Percentiles rank a stretch among this genome's conserved stretches.
phyloP scores from a whole-genome alignment of 2,113 vertebrate species.

The Stigmatopora argus region DNA sequence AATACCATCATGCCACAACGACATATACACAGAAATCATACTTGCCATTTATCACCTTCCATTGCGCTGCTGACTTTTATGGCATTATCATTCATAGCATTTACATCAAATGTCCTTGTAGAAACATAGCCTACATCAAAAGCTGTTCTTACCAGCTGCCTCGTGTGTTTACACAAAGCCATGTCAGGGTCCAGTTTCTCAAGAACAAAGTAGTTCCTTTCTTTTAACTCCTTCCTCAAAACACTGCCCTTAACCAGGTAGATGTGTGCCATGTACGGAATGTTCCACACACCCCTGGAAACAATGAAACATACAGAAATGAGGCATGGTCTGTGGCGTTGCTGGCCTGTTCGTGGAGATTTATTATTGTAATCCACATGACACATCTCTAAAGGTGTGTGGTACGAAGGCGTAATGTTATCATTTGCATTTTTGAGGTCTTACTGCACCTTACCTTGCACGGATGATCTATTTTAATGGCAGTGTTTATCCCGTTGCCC shows the following conservation, averaged over 20 bases:
- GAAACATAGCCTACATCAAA: background rate
- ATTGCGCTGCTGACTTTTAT: conserved; percentile 60
- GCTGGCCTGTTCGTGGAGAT: background rate
- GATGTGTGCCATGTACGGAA: conserved; percentile 90
- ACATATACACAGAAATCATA: conserved; percentile 61
- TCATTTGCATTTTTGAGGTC: conserved; percentile 1
- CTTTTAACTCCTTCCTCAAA: conserved; percentile 85
- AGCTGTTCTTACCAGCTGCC: conserved; percentile 83
- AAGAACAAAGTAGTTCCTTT: conserved; percentile 88
- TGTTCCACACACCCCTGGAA: conserved; percentile 90
- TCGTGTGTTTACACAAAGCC: conserved; percentile 87
- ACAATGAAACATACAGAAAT: conserved; percentile 30
- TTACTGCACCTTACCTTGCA: background rate
- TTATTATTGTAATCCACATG: conserved; percentile 3
- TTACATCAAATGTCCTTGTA: background rate
- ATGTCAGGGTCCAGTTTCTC: conserved; percentile 94
- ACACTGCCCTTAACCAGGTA: conserved; percentile 86
- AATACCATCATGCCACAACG: conserved; percentile 76
- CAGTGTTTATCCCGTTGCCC: conserved; percentile 7
- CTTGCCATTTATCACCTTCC: conserved; percentile 81
- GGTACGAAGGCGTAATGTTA: background rate
- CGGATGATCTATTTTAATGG: conserved; percentile 13
- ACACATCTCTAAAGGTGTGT: conserved; percentile 10
- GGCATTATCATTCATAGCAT: conserved; percentile 46
- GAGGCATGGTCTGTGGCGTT: conserved; percentile 15